Percentiles rank a stretch among this genome's conserved stretches.
Evolutionary conservation across 2,888 invertebrate genomes (phyloP).

Genomic region (Bedellia somnulentella): DNA sequence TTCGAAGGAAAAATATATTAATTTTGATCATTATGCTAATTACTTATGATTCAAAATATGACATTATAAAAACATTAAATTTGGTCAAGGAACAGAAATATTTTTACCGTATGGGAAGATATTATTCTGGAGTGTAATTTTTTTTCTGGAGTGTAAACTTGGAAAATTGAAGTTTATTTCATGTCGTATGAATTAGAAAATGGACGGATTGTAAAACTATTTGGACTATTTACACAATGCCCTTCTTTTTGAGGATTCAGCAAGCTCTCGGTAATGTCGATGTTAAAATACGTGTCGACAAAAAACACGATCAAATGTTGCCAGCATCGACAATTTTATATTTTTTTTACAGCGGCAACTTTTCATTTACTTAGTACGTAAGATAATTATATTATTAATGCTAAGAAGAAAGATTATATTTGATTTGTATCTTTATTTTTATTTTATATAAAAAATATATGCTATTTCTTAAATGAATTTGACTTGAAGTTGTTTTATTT

Average conservation of each 20-base stretch:
- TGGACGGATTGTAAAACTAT: neutral
- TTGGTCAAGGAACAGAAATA: too few relatives aligned
- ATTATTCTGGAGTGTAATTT: too few relatives aligned
- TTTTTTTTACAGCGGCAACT: constrained; percentile 9
- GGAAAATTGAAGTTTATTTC: neutral
- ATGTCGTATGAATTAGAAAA: neutral
- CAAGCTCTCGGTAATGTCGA: constrained; percentile 10
- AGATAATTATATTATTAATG: constrained; percentile 17
- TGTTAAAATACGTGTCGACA: constrained; percentile 6
- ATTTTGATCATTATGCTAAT: too few relatives aligned
- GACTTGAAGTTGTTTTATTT: constrained; percentile 5
- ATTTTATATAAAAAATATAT: constrained; percentile 47
- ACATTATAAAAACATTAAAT: too few relatives aligned
- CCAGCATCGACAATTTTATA: constrained; percentile 16
- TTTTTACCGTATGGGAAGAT: too few relatives aligned
- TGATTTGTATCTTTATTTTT: constrained; percentile 41
- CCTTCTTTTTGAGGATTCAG: constrained; percentile 11
- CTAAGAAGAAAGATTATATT: constrained; percentile 34
- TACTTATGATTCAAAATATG: too few relatives aligned
- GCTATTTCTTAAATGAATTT: constrained; percentile 13
- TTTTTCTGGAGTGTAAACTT: too few relatives aligned
- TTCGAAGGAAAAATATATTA: too few relatives aligned
- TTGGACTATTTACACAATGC: constrained; percentile 3
- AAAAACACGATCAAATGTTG: too few relatives aligned
- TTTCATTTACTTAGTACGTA: constrained; percentile 6